Base-by-base conservation (phyloP, 2,113 vertebrate genomes). In the Rhabdomys dilectus region DNA sequence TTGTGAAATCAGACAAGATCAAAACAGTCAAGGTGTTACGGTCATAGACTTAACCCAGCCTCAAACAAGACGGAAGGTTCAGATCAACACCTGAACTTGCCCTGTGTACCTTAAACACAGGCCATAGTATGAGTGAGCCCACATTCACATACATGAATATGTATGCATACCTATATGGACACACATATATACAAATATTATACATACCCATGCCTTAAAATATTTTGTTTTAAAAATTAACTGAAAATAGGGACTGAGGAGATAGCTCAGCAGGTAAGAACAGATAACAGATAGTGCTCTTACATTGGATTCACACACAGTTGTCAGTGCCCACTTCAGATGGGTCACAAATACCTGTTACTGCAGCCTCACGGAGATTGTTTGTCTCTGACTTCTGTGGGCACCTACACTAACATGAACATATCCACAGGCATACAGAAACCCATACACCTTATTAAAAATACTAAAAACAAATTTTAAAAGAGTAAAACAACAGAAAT, bases 151-250 rank as follows among this genome's bases (percentile, higher is more conserved):
- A 45, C 13, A 45, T 45, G 2, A 45, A 64, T 21, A 64, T 31
- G 7, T 64, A 19, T 16, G 1, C 31, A 31, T 31, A 31, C 0
- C 10, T 45, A 60, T 26, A 42, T 39, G 21, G 3, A 56, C 1
- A 62, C 1, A 45, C 1, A 66, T 39, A 86, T 7, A 64, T 31
- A 31, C 15, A 86, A 86, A 66, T 5, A 21, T 64, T 26, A 48
- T 48, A 66, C 39, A 48, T 48, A 48, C 1, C 12, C 17, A 86
- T 66, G 8, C 29, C 60, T 21, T 42, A 66, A 64, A 85, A 34
- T 45, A 64, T 85, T 34, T 26, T 64, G 26, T 64, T 64, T 29
- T 9, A 60, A 78, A 60, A 16, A 17, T 29, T 62, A 31, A 29
- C 62, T 29, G 13, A 84, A 84, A 42, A 10, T 62, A 31, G n/a